Evolutionary conservation across 2,797 vertebrate species (phyloP), one percentile per base, ranked within the genome.

Genomic region (Telmatherina bonti): DNA sequence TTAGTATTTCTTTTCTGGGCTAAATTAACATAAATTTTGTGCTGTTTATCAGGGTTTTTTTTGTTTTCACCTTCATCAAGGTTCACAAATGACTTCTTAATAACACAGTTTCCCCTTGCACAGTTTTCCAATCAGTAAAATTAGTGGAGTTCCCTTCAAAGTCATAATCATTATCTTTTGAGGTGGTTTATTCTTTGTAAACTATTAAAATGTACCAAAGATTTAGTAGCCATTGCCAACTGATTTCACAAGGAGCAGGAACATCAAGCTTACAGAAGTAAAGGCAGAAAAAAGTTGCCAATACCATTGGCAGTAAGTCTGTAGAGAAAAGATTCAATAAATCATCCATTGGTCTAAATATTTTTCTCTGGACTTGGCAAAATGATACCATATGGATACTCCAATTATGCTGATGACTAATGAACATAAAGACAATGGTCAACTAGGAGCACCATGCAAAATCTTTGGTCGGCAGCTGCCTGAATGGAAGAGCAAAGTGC

Each of bases 401-500:
- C 45, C 22, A 38, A 51, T 27, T 24, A 36, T 62, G 73, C 55
- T 53, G 66, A 60, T 45, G 54, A 51, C 61, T 54, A 62, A 65
- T 72, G 66, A 72, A 62, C 38, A 53, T 27, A 59, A n/a, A 58
- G 52, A 43, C 26, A 69, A 67, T 63, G 22, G 67, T 52, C 29
- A 68, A 53, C 52, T 7, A 7, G n/a, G 43, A 68, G 72, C 57
- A 27, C 29, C 7, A 41, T 18, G 8, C 10, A 53, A 82, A 76
- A 81, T 79, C 85, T 81, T 78, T 76, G 54, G 53, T 74, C 63
- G 73, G 61, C 74, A 47, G 16, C 51, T 7, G 53, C 54, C 75
- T 85, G 86, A 89, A 83, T 80, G 70, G 81, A 72, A 69, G 38
- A 26, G 57, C 45, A 77, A 90, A 92, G 78, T 90, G 91, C 90